Percentiles rank a stretch among this genome's conserved stretches.
Evolutionary conservation across 2,888 invertebrate genomes (phyloP).

Genomic region (Iphiclides podalirius): DNA sequence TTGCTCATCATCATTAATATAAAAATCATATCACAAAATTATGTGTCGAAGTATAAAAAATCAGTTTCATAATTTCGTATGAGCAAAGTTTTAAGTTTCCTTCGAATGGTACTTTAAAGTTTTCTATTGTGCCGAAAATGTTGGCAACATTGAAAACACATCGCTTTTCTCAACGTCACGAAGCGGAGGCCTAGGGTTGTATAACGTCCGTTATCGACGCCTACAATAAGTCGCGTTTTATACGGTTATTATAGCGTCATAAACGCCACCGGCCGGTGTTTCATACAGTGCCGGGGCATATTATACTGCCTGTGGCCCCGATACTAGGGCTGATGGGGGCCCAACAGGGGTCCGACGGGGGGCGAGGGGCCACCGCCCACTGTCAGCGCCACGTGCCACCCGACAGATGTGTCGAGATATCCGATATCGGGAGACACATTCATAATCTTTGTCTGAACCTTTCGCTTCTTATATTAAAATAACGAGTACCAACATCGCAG

Average conservation of each 20-base stretch:
- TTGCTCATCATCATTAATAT: conserved; percentile 64
- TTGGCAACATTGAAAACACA: conserved; percentile 40
- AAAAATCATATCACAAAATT: too few relatives aligned
- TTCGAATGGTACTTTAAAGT: conserved; percentile 9
- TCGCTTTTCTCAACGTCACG: conserved; percentile 43
- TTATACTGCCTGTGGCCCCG: conserved; percentile 71
- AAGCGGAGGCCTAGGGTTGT: conserved; percentile 63
- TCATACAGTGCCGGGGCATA: conserved; percentile 76
- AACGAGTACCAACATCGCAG: conserved; percentile 54
- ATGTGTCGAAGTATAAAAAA: too few relatives aligned
- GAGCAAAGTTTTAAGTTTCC: too few relatives aligned
- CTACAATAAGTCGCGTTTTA: conserved; percentile 80
- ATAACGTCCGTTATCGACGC: conserved; percentile 75
- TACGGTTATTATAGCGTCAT: conserved; percentile 79
- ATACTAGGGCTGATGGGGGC: conserved; percentile 39
- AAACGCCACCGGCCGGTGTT: conserved; percentile 78
- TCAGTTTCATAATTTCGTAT: too few relatives aligned
- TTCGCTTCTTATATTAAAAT: conserved; percentile 73
- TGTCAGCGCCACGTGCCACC: conserved; percentile 71
- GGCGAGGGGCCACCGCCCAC: conserved; percentile 49
- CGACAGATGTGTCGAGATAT: conserved; percentile 78
- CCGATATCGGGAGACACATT: conserved; percentile 78
- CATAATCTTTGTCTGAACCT: conserved; percentile 74
- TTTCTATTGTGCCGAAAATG: conserved; percentile 30
- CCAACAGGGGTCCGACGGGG: conserved; percentile 26